Evolutionary conservation across 2,797 vertebrate genomes (phyloP).

Genomic region (Lophius americanus): DNA sequence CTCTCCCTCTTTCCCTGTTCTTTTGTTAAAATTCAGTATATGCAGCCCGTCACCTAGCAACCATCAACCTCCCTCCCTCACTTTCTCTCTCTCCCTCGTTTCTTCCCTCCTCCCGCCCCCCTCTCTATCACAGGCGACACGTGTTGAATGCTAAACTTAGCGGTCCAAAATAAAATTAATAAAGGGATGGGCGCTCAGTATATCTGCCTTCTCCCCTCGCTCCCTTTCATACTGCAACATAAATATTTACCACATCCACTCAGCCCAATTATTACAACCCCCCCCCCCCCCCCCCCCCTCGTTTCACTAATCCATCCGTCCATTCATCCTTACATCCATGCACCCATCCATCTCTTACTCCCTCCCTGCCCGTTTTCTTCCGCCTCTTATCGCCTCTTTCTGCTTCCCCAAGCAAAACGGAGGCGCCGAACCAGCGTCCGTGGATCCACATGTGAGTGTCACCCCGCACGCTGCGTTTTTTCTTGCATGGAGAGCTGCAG

Average conservation of each 20-base stretch:
- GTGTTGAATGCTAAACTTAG: conserved; percentile 92
- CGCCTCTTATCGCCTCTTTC: conserved; percentile 78
- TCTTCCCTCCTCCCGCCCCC: conserved; percentile 63
- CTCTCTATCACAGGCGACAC: conserved; percentile 86
- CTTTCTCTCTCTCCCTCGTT: conserved; percentile 60
- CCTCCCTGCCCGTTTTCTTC: conserved; percentile 58
- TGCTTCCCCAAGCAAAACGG: conserved; percentile 83
- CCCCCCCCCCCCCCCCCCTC: conserved; percentile 27
- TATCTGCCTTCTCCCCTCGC: conserved; percentile 45
- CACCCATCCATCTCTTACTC: conserved; percentile 46
- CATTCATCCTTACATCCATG: conserved; percentile 55
- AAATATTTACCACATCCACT: conserved; percentile 88
- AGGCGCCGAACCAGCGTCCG: conserved; percentile 69
- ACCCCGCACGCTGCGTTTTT: conserved; percentile 58
- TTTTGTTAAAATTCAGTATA: conserved; percentile 92
- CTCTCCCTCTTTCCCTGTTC: conserved; percentile 82
- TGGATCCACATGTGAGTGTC: conserved; percentile 80
- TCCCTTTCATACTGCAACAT: conserved; percentile 83
- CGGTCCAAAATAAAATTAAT: conserved; percentile 85
- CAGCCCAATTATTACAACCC: conserved; percentile 73
- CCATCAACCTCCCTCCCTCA: conserved; percentile 84
- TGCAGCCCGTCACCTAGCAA: conserved; percentile 89
- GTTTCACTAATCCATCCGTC: conserved; percentile 37
- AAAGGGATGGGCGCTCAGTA: conserved; percentile 76
- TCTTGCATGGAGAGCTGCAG: conserved; percentile 51